Conservation (phyloP, 2,888 invertebrate genomes). For the Pristionchus fissidentatus region DNA sequence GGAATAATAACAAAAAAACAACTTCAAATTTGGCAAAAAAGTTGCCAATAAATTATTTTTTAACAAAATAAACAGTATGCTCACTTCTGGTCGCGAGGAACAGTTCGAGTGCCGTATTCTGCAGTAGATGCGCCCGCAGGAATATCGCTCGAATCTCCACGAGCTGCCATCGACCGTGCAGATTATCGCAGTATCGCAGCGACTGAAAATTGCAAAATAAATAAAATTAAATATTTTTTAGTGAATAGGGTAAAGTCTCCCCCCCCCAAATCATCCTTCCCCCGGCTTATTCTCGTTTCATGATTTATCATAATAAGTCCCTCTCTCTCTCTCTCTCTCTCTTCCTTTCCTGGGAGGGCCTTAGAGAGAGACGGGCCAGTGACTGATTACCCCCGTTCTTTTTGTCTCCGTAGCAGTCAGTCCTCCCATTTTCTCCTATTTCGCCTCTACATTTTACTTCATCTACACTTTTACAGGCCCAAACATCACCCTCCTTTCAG, state of each 20-base stretch:
- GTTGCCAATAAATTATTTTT: background rate
- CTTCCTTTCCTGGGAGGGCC: constrained; percentile 12
- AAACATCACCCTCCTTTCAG: background rate
- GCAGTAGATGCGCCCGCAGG: constrained; percentile 93
- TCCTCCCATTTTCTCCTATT: background rate
- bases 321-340: background rate
- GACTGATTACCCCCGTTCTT: constrained; percentile 42
- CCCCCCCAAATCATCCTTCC: background rate
- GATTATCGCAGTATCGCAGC: constrained; percentile 95
- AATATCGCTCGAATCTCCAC: constrained; percentile 99
- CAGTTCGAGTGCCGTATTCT: constrained; percentile 95
- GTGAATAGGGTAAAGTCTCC: constrained; percentile 1
- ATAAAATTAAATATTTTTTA: background rate
- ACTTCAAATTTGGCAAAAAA: too few relatives aligned
- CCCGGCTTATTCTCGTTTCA: background rate
- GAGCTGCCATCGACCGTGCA: constrained; percentile 99
- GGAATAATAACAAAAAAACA: too few relatives aligned
- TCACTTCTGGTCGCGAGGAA: constrained; percentile 96
- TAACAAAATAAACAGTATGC: constrained; percentile 21
- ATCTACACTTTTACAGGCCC: background rate
- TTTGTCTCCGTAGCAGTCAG: background rate
- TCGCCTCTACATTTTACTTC: background rate
- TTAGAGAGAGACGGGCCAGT: constrained; percentile 1
- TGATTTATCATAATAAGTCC: constrained; percentile 37
- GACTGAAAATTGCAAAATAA: constrained; percentile 81